These are phyloP conservation scores for Leptopilina myrica DNA, from an alignment of 2,888 invertebrate species.

Conservation along the genomic window DNA sequence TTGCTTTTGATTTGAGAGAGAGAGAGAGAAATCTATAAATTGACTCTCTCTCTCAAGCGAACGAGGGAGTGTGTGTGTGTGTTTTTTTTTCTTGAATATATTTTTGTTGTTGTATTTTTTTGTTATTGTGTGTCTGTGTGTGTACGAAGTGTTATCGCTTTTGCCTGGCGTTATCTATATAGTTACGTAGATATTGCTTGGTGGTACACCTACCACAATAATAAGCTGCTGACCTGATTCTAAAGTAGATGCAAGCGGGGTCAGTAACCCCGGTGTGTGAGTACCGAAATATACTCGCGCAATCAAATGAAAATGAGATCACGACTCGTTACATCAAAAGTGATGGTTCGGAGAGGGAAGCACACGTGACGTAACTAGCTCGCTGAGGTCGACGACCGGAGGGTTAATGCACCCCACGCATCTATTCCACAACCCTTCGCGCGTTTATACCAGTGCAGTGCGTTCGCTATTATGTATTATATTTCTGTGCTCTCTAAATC, in stretches of 20 bases:
- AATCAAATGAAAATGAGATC: slow-evolving; percentile 77
- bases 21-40: background rate
- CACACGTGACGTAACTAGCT: slow-evolving; percentile 72
- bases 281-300: slow-evolving; percentile 73
- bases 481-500: background rate
- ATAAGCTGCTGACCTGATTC: slow-evolving; percentile 76
- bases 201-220: slow-evolving; percentile 74
- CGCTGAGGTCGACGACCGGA: slow-evolving; percentile 72
- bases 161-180: slow-evolving; percentile 48
- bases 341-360: slow-evolving; percentile 62
- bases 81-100: background rate
- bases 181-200: slow-evolving; percentile 52
- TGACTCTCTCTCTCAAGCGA: background rate
- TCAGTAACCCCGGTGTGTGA: slow-evolving; percentile 70
- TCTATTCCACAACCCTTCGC: slow-evolving; percentile 54
- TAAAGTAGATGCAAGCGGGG: slow-evolving; percentile 74
- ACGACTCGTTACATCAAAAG: slow-evolving; percentile 76
- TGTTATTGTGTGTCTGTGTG: slow-evolving; percentile 40
- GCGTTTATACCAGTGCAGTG: slow-evolving; percentile 20
- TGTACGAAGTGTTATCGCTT: slow-evolving; percentile 43
- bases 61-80: too few relatives aligned
- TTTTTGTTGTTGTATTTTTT: too few relatives aligned
- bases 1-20: background rate
- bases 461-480: background rate
- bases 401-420: slow-evolving; percentile 73